phyloP scores from a whole-genome alignment of 2,113 vertebrate genomes.

The Azemiops feae region DNA sequence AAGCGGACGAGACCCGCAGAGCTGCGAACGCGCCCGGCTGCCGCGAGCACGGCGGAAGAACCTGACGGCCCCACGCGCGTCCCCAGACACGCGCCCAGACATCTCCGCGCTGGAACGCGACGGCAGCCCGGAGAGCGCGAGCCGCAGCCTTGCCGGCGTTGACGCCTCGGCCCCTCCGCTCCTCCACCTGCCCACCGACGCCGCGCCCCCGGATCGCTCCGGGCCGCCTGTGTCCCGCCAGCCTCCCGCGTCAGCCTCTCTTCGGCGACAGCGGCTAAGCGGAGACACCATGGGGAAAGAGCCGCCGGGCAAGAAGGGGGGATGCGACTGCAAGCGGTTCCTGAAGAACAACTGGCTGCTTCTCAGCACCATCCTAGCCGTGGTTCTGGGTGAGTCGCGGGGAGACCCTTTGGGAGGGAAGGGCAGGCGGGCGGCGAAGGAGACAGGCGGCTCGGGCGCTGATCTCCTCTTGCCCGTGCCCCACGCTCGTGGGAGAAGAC shows the following conservation, averaged over 20 bases:
- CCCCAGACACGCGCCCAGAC: not conserved
- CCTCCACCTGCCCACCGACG: not conserved
- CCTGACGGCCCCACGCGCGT: rapidly evolving
- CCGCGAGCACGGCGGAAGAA: not conserved
- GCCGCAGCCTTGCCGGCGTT: not conserved
- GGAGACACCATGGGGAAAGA: slow-evolving; percentile 70
- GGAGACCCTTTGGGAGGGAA: not conserved
- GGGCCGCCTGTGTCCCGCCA: not conserved
- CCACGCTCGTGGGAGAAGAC: not conserved
- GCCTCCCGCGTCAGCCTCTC: not conserved
- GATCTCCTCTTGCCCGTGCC: not conserved
- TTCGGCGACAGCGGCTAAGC: not conserved
- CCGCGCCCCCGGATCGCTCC: not conserved
- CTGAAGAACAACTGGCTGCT: slow-evolving; percentile 89
- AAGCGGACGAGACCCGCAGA: not conserved
- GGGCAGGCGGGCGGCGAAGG: not conserved
- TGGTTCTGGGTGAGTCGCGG: slow-evolving; percentile 82
- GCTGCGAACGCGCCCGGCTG: not conserved
- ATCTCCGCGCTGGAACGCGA: not conserved
- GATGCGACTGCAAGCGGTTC: slow-evolving; percentile 70
- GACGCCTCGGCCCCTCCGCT: not conserved
- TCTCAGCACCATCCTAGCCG: slow-evolving; percentile 81
- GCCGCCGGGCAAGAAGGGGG: slow-evolving; percentile 58
- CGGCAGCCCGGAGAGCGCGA: not conserved
- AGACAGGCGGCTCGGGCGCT: not conserved